Evolutionary conservation across 2,113 vertebrate genomes (phyloP), one percentile per base, ranked within the genome.

Genomic region (Hepsetus odoe): DNA sequence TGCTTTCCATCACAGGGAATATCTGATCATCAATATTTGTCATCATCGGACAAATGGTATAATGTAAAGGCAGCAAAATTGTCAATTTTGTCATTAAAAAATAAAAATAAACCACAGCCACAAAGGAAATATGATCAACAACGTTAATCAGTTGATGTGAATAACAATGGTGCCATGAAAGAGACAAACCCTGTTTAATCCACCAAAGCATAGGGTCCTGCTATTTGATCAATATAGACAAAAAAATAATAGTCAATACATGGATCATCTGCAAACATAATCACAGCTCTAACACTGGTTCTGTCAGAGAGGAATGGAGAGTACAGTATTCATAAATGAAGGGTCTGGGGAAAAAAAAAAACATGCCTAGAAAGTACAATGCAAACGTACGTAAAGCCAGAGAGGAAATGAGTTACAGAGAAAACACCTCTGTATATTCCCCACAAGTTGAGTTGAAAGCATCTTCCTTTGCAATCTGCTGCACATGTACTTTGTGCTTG

Each of bases 391-490:
- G 46, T 58, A 71, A 68, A 76, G 53, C 24, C 40, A 44, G 20
- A 53, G n/a, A 82, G 70, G 62, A 82, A 76, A 64, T 81, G 76
- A 83, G 58, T 61, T 80, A 76, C 74, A 75, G 3, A 73, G 69
- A 80, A 70, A 86, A 78, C 51, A 71, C 46, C 49, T 74, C 69
- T 76, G 80, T 83, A 81, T 62, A 80, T 83, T 83, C 81, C 84
- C 73, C 53, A 69, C 65, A 71, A 79, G 83, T 72, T 80, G 76
- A 71, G 70, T 65, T 56, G 78, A 69, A 12, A 44, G 55, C 72
- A 51, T 53, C 66, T 72, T 79, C 61, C 68, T 79, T 62, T 62
- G 42, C 51, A 33, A 44, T 64, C 26, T 20, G 42, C 46, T 38
- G 46, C 22, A 67, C 10, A 20, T 49, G 18, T 18, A 49, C 1